Conservation (phyloP, 2,113 vertebrate species). For the Psammodynastes pulverulentus region DNA sequence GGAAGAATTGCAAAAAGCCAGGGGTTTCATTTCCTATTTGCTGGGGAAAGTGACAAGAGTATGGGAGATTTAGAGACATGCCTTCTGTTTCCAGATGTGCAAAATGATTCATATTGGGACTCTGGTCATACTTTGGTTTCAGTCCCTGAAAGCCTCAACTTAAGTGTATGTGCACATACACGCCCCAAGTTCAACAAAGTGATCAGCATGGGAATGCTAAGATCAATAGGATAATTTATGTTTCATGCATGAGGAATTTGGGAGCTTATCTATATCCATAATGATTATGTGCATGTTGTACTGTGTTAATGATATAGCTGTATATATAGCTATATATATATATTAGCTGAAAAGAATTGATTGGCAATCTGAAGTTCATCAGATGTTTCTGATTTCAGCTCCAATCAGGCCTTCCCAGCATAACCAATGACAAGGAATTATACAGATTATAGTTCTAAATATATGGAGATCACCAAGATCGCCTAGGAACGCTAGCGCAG, state of each 20-base stretch:
- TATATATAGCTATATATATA: neutral
- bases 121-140: neutral
- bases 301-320: neutral
- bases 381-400: too few relatives aligned
- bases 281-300: neutral
- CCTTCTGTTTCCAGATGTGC: slow-evolving; percentile 28
- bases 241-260: neutral
- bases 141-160: neutral
- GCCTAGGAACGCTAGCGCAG: too few relatives aligned
- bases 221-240: neutral
- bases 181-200: neutral
- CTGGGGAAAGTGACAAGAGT: slow-evolving; percentile 17
- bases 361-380: too few relatives aligned
- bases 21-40: slow-evolving; percentile 60
- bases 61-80: slow-evolving; percentile 1
- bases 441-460: too few relatives aligned
- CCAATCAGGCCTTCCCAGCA: too few relatives aligned
- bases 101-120: slow-evolving; percentile 21
- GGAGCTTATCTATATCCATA: neutral
- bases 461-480: too few relatives aligned
- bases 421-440: too few relatives aligned
- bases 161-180: neutral
- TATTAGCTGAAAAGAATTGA: neutral
- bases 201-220: neutral
- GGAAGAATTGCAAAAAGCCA: slow-evolving; percentile 53